These are phyloP conservation scores for Crossaster papposus DNA, from an alignment of 53 echinoderm and acorn worm genomes.

Conservation along the genomic window DNA sequence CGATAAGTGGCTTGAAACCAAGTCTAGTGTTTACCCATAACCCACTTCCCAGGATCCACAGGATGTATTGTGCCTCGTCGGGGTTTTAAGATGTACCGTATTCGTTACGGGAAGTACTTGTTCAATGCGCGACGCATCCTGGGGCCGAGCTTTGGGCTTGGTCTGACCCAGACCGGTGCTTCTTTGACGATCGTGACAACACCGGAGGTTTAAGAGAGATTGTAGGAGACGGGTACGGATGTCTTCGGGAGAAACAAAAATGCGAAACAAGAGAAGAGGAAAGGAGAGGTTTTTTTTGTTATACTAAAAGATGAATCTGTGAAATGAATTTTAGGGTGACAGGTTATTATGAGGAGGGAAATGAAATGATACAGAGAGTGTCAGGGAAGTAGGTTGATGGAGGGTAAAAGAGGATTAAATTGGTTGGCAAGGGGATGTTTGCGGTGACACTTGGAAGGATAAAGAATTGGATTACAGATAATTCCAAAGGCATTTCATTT, in stretches of 20 bases:
- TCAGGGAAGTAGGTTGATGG: background rate
- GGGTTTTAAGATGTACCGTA: background rate
- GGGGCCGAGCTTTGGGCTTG: background rate
- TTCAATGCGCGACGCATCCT: background rate
- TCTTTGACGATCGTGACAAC: too few relatives aligned
- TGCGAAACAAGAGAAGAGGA: background rate
- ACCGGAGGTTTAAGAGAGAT: background rate
- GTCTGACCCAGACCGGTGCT: too few relatives aligned
- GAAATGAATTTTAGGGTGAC: background rate
- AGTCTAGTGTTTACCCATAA: background rate
- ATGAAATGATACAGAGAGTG: background rate
- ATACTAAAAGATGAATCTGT: background rate
- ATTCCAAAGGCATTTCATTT: too few relatives aligned
- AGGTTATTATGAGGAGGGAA: background rate
- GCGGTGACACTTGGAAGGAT: background rate
- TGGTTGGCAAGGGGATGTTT: background rate
- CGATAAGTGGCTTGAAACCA: background rate
- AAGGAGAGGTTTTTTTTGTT: background rate
- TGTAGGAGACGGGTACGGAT: constrained; percentile 2
- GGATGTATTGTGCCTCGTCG: background rate
- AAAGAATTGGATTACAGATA: background rate
- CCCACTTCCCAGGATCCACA: background rate
- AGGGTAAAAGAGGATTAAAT: background rate
- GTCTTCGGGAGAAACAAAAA: background rate
- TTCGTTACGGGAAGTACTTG: constrained; percentile 1